These are phyloP conservation scores for Phoxinus dragarum DNA, from an alignment of 2,797 vertebrate species.

Conservation along the genomic window DNA sequence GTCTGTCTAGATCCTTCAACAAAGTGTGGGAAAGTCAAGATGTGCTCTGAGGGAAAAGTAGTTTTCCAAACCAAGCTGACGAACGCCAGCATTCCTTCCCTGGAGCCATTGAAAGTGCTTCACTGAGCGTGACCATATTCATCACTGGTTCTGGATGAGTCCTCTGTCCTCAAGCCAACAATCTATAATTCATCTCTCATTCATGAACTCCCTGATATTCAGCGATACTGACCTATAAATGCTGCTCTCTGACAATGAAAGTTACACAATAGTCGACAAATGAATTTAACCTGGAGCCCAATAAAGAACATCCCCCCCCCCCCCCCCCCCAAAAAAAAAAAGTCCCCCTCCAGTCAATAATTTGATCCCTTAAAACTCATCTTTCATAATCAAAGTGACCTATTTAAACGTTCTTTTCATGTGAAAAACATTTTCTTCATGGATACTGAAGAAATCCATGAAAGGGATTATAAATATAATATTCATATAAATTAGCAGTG, in stretches of 20 bases:
- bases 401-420: too few relatives aligned
- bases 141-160: constrained; percentile 60
- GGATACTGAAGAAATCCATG: too few relatives aligned
- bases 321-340: too few relatives aligned
- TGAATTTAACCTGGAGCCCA: not conserved
- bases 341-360: not conserved
- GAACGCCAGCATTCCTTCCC: constrained; percentile 59
- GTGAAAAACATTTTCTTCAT: not conserved
- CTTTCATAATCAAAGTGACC: not conserved
- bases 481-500: not conserved
- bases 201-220: not conserved
- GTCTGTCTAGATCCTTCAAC: not conserved
- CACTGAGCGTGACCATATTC: constrained; percentile 34
- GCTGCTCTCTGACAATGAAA: not conserved
- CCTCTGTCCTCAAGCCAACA: constrained; percentile 46
- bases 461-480: not conserved
- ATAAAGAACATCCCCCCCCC: too few relatives aligned
- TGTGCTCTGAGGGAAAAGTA: not conserved
- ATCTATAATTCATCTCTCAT: not conserved
- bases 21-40: not conserved
- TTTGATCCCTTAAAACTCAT: not conserved
- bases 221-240: constrained; percentile 12
- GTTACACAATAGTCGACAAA: not conserved
- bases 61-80: constrained; percentile 64
- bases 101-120: constrained; percentile 53